Percentiles rank a stretch among this genome's conserved stretches.
Conservation (phyloP, 2,113 vertebrate species). For the Eonycteris spelaea region DNA sequence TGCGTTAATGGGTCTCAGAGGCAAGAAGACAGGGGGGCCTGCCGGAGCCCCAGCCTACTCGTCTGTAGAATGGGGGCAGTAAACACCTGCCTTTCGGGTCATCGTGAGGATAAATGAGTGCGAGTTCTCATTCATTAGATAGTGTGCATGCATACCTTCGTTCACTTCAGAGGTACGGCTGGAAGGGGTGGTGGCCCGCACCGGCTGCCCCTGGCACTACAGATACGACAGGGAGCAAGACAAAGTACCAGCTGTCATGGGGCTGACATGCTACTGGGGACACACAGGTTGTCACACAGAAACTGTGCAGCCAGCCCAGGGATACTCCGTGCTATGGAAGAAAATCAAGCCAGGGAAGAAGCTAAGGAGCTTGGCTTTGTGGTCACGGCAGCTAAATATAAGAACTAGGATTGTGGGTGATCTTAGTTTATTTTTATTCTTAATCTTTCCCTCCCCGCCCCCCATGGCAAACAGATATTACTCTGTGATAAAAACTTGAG, state of each 20-base stretch:
- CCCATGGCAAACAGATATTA: neutral
- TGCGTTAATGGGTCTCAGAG: no score
- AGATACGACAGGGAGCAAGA: fast-evolving
- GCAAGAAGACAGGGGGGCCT: neutral
- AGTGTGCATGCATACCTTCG: fast-evolving
- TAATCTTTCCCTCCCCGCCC: neutral
- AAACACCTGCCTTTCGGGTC: neutral
- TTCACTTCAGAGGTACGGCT: fast-evolving
- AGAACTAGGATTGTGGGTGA: no score
- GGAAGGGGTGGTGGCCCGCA: fast-evolving
- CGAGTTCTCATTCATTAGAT: fast-evolving
- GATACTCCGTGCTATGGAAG: fast-evolving
- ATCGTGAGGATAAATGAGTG: neutral
- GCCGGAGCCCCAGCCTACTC: neutral
- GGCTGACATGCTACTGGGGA: fast-evolving
- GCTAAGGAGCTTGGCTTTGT: fast-evolving
- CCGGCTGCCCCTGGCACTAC: fast-evolving
- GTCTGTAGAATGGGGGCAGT: neutral
- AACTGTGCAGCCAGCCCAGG: fast-evolving
- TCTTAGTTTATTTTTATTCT: neutral
- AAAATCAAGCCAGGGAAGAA: no score
- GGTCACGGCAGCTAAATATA: fast-evolving
- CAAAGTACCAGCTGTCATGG: fast-evolving
- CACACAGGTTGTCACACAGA: fast-evolving
- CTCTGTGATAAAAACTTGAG: neutral